These are phyloP conservation scores for Oryzias curvinotus DNA, from an alignment of 2,113 vertebrate species.

Conservation along the genomic window DNA sequence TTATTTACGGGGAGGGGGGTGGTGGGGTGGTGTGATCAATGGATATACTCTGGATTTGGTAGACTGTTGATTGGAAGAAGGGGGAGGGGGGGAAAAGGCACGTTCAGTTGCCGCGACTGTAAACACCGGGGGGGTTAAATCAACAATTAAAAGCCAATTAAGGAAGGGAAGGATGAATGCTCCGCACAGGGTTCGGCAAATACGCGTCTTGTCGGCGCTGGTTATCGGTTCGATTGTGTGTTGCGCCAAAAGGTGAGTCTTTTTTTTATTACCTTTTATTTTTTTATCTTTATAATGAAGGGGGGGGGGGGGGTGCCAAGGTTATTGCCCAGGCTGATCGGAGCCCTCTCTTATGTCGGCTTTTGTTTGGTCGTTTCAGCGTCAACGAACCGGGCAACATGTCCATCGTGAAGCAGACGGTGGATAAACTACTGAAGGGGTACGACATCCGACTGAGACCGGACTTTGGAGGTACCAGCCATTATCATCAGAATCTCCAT, in stretches of 20 bases:
- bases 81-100: conserved; percentile 1
- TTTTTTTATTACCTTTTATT: background rate
- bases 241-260: conserved; percentile 71
- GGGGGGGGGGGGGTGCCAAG: conserved; percentile 41
- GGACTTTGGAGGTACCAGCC: conserved; percentile 89
- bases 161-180: conserved; percentile 50
- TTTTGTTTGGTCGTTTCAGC: conserved; percentile 64
- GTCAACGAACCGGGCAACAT: conserved; percentile 92
- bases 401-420: conserved; percentile 94
- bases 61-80: conserved; percentile 29
- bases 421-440: conserved; percentile 91
- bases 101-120: conserved; percentile 1
- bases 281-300: background rate
- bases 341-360: conserved; percentile 19
- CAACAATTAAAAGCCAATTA: background rate
- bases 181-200: conserved; percentile 52
- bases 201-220: conserved; percentile 66
- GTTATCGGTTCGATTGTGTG: conserved; percentile 70
- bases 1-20: background rate
- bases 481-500: background rate
- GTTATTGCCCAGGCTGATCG: conserved; percentile 47
- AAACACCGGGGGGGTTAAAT: conserved; percentile 9
- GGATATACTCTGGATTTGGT: conserved; percentile 58
- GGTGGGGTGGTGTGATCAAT: conserved; percentile 32
- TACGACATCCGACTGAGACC: conserved; percentile 93